Percentiles rank a stretch among this genome's conserved stretches.
Evolutionary conservation across 2,113 vertebrate species (phyloP).

Genomic region (Pagrus major): DNA sequence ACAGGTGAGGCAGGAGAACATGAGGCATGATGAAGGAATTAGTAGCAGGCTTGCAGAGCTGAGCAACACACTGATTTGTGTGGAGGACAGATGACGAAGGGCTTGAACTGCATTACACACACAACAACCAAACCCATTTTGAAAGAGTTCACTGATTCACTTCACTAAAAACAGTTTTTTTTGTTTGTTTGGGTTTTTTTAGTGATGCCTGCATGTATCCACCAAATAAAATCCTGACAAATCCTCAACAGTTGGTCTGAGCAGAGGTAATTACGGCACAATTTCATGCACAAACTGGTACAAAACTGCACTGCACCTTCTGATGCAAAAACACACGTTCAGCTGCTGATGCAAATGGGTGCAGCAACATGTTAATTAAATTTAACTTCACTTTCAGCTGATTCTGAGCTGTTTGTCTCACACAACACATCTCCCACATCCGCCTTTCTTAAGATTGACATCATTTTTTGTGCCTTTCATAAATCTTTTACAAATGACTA

Average conservation of each 20-base stretch:
- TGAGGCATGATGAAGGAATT: conserved; percentile 22
- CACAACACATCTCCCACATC: not conserved
- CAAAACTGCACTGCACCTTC: not conserved
- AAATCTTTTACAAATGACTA: not conserved
- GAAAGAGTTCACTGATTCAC: not conserved
- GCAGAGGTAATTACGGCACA: not conserved
- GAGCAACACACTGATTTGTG: not conserved
- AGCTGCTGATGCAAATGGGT: not conserved
- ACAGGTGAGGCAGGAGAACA: conserved; percentile 26
- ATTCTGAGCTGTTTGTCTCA: not conserved
- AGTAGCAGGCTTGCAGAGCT: conserved; percentile 20
- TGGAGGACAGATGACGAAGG: not conserved
- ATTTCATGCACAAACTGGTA: not conserved
- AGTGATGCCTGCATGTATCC: not conserved
- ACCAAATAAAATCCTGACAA: not conserved
- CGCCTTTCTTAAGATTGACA: too few species aligned
- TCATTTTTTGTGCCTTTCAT: not conserved
- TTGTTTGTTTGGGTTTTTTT: too few species aligned
- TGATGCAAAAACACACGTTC: not conserved
- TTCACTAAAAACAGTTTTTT: too few species aligned
- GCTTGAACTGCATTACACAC: conserved; percentile 4
- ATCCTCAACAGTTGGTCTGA: not conserved
- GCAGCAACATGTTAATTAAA: not conserved
- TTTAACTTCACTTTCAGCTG: not conserved
- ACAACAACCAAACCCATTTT: not conserved